phyloP scores from a whole-genome alignment of 2,797 vertebrate species.

The Propithecus perrieri region DNA sequence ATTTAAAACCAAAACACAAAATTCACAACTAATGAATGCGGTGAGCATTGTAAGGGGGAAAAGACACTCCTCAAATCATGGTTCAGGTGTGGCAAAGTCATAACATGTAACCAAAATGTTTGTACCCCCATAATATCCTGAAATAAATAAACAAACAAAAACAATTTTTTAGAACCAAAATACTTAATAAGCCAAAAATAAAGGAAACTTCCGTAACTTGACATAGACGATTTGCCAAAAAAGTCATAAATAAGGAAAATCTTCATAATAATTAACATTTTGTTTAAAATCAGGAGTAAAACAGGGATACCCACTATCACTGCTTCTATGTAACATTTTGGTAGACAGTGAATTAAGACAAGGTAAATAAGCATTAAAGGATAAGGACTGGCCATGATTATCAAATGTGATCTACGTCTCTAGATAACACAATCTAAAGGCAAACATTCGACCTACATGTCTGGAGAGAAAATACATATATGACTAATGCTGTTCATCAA shows the following conservation, averaged over 20 bases:
- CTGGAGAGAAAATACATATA: not conserved
- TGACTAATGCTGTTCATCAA: not conserved
- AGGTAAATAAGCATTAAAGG: not conserved
- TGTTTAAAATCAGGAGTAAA: not conserved
- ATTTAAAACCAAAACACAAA: not conserved
- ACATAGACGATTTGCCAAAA: not conserved
- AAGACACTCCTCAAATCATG: too few species aligned
- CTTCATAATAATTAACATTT: not conserved
- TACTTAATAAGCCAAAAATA: not conserved
- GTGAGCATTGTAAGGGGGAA: too few species aligned
- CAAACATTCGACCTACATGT: not conserved
- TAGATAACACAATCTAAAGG: not conserved
- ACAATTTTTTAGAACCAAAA: not conserved
- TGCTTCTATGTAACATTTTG: not conserved
- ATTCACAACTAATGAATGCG: too few species aligned
- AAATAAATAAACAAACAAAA: too few species aligned
- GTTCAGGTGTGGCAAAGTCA: too few species aligned
- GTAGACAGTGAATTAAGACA: not conserved
- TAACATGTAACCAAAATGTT: too few species aligned
- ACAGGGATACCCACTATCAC: not conserved
- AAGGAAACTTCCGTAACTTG: not conserved
- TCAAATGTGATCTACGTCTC: not conserved
- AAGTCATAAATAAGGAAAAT: not conserved
- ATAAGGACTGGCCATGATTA: not conserved
- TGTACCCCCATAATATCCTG: too few species aligned